These are phyloP conservation scores for Amphiprion clarkii DNA, from an alignment of 2,797 vertebrate genomes.

Conservation along the genomic window DNA sequence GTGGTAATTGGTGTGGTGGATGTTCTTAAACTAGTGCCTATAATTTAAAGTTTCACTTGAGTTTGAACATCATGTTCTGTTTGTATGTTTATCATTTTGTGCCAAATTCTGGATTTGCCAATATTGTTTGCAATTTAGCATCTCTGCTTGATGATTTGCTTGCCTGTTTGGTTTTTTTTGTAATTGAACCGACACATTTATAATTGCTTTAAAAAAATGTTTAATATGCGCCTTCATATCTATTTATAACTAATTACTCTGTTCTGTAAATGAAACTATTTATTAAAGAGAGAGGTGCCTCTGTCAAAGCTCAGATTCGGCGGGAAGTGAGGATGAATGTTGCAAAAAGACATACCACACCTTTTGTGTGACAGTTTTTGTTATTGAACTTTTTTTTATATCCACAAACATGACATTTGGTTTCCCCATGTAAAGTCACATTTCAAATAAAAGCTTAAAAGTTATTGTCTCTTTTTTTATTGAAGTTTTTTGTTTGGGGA, in stretches of 20 bases:
- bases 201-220: slow-evolving; percentile 84
- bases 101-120: slow-evolving; percentile 91
- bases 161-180: slow-evolving; percentile 74
- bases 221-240: slow-evolving; percentile 81
- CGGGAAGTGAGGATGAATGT: slow-evolving; percentile 74
- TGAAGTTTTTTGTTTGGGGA: neutral
- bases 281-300: slow-evolving; percentile 84
- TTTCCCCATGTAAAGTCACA: slow-evolving; percentile 86
- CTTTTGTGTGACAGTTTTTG: slow-evolving; percentile 86
- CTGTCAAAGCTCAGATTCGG: slow-evolving; percentile 71
- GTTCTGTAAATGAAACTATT: slow-evolving; percentile 86
- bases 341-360: slow-evolving; percentile 77
- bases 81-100: slow-evolving; percentile 81
- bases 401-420: slow-evolving; percentile 84
- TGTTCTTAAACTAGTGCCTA: slow-evolving; percentile 95
- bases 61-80: slow-evolving; percentile 90
- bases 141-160: slow-evolving; percentile 81
- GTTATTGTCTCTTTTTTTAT: neutral
- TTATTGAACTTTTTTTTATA: slow-evolving; percentile 87
- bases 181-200: slow-evolving; percentile 89
- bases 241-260: slow-evolving; percentile 85
- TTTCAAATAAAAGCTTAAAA: slow-evolving; percentile 88
- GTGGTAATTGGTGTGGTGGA: slow-evolving; percentile 55
- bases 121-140: slow-evolving; percentile 84
- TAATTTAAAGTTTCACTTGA: slow-evolving; percentile 89